Evolutionary conservation across 2,797 vertebrate species (phyloP).

Genomic region (Pachyuromys duprasi): DNA sequence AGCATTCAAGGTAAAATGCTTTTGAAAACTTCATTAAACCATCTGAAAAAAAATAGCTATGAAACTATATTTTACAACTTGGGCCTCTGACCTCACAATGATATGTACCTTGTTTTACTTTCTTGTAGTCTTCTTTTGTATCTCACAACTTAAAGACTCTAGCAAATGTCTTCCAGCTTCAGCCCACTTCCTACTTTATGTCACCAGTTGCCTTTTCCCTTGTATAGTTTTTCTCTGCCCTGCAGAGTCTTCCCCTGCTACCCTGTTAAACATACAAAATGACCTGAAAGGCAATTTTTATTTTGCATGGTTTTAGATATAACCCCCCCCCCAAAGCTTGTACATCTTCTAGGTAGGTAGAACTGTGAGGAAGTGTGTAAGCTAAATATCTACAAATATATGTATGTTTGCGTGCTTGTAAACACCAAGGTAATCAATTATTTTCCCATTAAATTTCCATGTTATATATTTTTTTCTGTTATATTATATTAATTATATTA

Average conservation of each 20-base stretch:
- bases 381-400: background rate
- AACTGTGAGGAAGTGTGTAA: background rate
- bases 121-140: background rate
- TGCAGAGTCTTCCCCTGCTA: background rate
- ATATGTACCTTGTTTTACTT: conserved; percentile 17
- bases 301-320: background rate
- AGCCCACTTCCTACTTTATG: background rate
- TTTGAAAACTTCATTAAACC: background rate
- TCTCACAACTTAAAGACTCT: background rate
- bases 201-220: background rate
- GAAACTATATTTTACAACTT: background rate
- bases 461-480: background rate
- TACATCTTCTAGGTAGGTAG: background rate
- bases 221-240: too few relatives aligned
- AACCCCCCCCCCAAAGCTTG: background rate
- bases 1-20: background rate
- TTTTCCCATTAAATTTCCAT: background rate
- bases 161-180: background rate
- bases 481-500: too few relatives aligned
- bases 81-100: background rate
- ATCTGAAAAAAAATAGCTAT: background rate
- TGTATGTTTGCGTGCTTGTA: background rate
- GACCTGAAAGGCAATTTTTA: background rate
- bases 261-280: background rate
- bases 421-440: background rate